phyloP scores from a whole-genome alignment of 2,113 vertebrate genomes.

The Periophthalmodon schlosseri region DNA sequence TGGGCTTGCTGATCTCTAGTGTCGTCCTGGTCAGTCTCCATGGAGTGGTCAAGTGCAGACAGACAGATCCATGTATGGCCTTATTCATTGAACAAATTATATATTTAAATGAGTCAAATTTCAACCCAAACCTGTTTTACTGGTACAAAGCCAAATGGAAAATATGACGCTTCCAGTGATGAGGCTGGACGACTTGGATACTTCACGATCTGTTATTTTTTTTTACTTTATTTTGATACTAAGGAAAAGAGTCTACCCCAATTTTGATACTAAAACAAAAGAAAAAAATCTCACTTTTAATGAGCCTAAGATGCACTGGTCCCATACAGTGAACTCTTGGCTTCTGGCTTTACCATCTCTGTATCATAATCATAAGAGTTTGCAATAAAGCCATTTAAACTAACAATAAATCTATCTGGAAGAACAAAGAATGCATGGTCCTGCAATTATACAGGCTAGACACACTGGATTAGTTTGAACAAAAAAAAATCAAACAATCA shows the following conservation, averaged over 20 bases:
- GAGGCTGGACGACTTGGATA: too few species aligned
- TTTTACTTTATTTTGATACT: background rate
- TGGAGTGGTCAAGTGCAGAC: conserved; percentile 7
- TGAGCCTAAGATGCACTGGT: background rate
- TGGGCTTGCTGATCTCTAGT: conserved; percentile 30
- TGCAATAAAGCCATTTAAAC: too few species aligned
- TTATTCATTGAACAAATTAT: background rate
- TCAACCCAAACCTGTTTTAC: background rate
- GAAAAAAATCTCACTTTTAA: background rate
- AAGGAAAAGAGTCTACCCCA: background rate
- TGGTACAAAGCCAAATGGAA: background rate
- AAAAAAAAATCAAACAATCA: too few species aligned
- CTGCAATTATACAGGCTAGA: too few species aligned
- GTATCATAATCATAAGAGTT: too few species aligned
- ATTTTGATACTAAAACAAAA: background rate
- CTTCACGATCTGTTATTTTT: too few species aligned
- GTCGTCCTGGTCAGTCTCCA: conserved; percentile 11
- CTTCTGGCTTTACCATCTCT: too few species aligned
- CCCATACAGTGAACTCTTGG: too few species aligned
- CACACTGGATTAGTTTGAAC: too few species aligned
- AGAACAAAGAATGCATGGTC: too few species aligned
- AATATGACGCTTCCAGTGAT: too few species aligned
- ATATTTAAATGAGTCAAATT: background rate
- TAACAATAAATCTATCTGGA: too few species aligned
- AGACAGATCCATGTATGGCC: background rate